A percentile compares a stretch with the other conserved stretches of the same genome.
phyloP scores from a whole-genome alignment of 2,113 vertebrate genomes.

The Saguinus midas region DNA sequence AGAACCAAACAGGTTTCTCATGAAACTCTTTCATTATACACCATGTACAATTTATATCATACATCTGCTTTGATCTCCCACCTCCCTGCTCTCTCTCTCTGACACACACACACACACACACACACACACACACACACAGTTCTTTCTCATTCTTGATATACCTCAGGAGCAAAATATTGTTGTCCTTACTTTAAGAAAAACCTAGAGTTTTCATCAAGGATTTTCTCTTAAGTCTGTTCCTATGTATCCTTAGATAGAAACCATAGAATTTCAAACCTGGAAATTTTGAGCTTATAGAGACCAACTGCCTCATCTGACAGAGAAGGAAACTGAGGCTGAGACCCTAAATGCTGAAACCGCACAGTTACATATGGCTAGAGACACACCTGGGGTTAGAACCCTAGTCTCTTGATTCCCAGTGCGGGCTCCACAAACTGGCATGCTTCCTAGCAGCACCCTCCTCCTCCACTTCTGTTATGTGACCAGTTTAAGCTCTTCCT shows the following conservation, averaged over 20 bases:
- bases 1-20: conserved; percentile 69
- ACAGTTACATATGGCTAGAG: background rate
- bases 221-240: background rate
- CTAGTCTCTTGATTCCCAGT: background rate
- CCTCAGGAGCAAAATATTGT: background rate
- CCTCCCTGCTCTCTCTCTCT: too few species aligned
- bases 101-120: too few species aligned
- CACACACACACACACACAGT: background rate
- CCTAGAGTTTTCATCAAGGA: background rate
- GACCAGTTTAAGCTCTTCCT: background rate
- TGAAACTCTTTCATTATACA: background rate
- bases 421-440: background rate
- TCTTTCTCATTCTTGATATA: background rate
- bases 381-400: background rate
- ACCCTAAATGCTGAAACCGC: background rate
- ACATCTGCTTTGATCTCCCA: background rate
- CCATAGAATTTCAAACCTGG: background rate
- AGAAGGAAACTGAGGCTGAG: background rate
- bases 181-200: background rate
- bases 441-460: background rate
- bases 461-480: background rate
- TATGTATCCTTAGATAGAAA: background rate
- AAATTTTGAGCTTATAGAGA: background rate
- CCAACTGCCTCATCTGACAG: background rate
- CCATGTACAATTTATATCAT: background rate